A percentile compares a stretch with the other conserved stretches of the same genome.
phyloP scores from a whole-genome alignment of 2,113 vertebrate genomes.

The Chaenocephalus aceratus region DNA sequence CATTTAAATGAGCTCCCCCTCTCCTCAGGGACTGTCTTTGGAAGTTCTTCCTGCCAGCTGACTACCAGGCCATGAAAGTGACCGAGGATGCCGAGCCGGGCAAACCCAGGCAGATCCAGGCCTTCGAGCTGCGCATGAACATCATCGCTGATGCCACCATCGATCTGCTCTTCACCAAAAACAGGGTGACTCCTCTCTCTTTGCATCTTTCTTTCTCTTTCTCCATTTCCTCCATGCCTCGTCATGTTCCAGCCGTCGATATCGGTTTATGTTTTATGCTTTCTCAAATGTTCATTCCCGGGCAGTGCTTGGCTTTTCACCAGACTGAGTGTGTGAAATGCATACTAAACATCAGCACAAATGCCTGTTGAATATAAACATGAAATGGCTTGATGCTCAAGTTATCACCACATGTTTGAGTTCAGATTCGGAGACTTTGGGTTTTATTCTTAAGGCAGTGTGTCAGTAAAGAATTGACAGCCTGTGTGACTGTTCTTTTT shows the following conservation, averaged over 20 bases:
- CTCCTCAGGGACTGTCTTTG: slow-evolving; percentile 92
- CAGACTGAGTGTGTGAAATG: slow-evolving; percentile 39
- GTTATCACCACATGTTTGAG: slow-evolving; percentile 36
- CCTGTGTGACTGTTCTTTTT: neutral
- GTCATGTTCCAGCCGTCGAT: slow-evolving; percentile 47
- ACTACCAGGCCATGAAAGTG: slow-evolving; percentile 95
- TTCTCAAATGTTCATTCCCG: slow-evolving; percentile 51
- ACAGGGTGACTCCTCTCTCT: slow-evolving; percentile 86
- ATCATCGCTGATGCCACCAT: slow-evolving; percentile 99
- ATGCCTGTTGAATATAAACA: slow-evolving; percentile 24
- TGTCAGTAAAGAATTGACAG: too few relatives aligned
- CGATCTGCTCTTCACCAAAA: slow-evolving; percentile 98
- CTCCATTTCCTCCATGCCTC: slow-evolving; percentile 43
- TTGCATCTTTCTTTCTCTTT: neutral
- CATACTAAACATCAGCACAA: slow-evolving; percentile 49
- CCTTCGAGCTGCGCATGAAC: slow-evolving; percentile 98
- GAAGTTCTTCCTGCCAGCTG: slow-evolving; percentile 98
- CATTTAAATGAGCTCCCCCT: neutral
- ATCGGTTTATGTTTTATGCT: slow-evolving; percentile 67
- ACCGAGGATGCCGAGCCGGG: slow-evolving; percentile 92
- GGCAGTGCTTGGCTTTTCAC: slow-evolving; percentile 37
- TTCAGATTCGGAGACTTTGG: slow-evolving; percentile 16
- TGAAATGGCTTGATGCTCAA: slow-evolving; percentile 8
- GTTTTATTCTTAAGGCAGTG: slow-evolving; percentile 19
- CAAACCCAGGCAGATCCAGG: slow-evolving; percentile 93